These are phyloP conservation scores for Lontra canadensis DNA, from an alignment of 2,113 vertebrate genomes.

Conservation along the genomic window DNA sequence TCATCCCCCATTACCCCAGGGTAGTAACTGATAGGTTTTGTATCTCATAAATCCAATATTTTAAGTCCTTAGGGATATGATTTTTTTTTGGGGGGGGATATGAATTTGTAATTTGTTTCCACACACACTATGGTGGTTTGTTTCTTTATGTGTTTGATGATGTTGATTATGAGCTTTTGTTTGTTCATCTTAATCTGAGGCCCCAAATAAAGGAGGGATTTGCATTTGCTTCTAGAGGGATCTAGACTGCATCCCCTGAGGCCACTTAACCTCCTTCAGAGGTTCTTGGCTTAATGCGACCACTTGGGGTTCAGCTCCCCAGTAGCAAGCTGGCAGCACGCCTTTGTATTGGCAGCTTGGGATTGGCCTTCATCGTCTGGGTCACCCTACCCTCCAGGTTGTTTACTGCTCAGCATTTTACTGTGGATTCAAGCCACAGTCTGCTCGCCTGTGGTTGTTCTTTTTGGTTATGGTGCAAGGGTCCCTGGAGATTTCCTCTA, in stretches of 20 bases:
- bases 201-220: not conserved
- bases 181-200: conserved; percentile 6
- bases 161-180: not conserved
- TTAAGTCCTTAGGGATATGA: not conserved
- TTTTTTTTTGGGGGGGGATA: not conserved
- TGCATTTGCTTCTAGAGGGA: not conserved
- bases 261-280: not conserved
- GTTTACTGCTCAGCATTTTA: not conserved
- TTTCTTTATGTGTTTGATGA: not conserved
- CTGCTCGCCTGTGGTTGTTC: not conserved
- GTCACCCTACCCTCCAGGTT: not conserved
- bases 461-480: conserved; percentile 10
- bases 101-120: not conserved
- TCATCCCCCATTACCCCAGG: not conserved
- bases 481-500: not conserved
- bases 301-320: not conserved
- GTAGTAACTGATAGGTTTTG: not conserved
- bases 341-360: not conserved
- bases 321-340: not conserved
- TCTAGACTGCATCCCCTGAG: not conserved
- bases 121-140: not conserved
- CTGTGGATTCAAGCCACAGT: not conserved
- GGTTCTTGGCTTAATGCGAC: not conserved
- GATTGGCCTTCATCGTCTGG: not conserved
- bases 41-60: not conserved